Base-by-base conservation (phyloP, 2,113 vertebrate species). In the Oncorhynchus kisutch region DNA sequence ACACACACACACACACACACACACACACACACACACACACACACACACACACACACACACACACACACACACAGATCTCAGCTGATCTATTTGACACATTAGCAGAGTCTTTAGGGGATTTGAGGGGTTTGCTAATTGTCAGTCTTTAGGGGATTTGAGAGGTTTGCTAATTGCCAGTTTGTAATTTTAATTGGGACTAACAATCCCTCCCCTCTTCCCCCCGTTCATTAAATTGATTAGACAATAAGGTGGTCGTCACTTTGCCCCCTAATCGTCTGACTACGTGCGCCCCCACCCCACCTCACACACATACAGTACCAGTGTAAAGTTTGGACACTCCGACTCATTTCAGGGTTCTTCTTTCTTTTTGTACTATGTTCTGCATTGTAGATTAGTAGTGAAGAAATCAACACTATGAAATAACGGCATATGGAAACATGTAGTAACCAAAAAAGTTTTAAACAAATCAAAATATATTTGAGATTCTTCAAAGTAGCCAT, bases 91-190 rank as follows among this genome's bases (percentile, higher is more conserved):
- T 94, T 90, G 59, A 82, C 90, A 95, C 94, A 95, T 95, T 95
- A 95, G 92, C 89, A 87, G 91, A 88, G 92, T 95, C 94, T 94
- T 95, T 91, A 80, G 94, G 95, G 96, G 94, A 95, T 95, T 97
- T 95, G 14, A 89, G 90, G 93, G 92, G 92, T 88, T 92, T 94
- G 94, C 94, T 97, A 98, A 98, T 97, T 97, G 94, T 95, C 91
- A 93, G 93, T 95, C 94, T 94, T 95, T 91, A 81, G 94, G 95
- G 96, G 94, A 95, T 95, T 97, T 95, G 48, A 89, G 90, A 93
- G 92, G 92, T 88, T 92, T 94, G 94, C 94, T 97, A 98, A 98
- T 97, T 97, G 94, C 95, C 91, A 93, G 93, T 95, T 96, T 96
- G 95, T 96, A 93, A 96, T 95, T 96, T 98, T 96, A 97, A 98